Evolutionary conservation across 1,140 invertebrate genomes (phyloP).

Genomic region (Cyclina sinensis): DNA sequence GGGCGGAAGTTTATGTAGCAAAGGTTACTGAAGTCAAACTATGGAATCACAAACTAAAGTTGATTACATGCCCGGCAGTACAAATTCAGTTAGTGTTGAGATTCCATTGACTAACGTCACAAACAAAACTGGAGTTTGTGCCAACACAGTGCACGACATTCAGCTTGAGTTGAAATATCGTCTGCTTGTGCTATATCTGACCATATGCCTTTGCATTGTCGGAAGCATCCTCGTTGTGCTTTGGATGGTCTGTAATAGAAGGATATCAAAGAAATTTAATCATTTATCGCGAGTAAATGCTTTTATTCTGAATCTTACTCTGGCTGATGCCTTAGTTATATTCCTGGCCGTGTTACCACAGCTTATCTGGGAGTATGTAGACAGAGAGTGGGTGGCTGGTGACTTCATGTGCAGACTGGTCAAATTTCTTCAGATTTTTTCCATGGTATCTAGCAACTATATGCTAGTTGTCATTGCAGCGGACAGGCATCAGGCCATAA

Average conservation of each 20-base stretch:
- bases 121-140: neutral
- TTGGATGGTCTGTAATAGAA: slow-evolving; percentile 81
- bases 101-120: neutral
- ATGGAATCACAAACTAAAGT: neutral
- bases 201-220: slow-evolving; percentile 77
- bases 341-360: slow-evolving; percentile 82
- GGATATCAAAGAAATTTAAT: slow-evolving; percentile 74
- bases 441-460: slow-evolving; percentile 86
- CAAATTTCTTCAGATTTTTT: slow-evolving; percentile 85
- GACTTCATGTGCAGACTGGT: slow-evolving; percentile 84
- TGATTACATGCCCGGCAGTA: neutral
- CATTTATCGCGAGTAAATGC: slow-evolving; percentile 78
- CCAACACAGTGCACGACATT: slow-evolving; percentile 75
- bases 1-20: no score
- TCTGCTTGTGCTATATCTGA: slow-evolving; percentile 72
- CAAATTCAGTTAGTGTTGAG: neutral
- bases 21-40: no score
- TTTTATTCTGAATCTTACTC: slow-evolving; percentile 86
- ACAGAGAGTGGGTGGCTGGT: slow-evolving; percentile 85
- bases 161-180: slow-evolving; percentile 73
- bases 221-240: slow-evolving; percentile 77
- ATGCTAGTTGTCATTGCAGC: slow-evolving; percentile 87
- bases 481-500: slow-evolving; percentile 86
- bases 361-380: slow-evolving; percentile 85
- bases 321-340: slow-evolving; percentile 85